Evolutionary conservation across 2,797 vertebrate genomes (phyloP), one percentile per base, ranked within the genome.

Genomic region (Silurus lanzhouensis): DNA sequence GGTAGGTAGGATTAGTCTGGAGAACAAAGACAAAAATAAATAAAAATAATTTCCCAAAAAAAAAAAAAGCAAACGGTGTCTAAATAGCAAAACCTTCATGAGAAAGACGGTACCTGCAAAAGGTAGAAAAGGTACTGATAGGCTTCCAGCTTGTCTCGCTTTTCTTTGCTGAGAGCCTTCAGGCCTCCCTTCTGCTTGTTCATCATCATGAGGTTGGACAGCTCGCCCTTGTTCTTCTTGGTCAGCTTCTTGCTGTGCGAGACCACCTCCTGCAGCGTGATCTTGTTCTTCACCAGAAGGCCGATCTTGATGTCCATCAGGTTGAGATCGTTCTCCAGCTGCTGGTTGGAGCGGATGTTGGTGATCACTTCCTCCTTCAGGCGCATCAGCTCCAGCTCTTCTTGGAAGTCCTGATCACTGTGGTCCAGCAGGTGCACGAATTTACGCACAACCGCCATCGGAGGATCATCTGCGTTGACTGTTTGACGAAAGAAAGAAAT

Each of bases 281-380:
- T 99, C 92, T 99, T 99, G 90, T 99, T 99, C 92, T 99, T 99
- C 85, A 99, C 98, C 87, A 99, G 95, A 86, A 99, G 95, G 15
- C 98, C 98, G 1, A 99, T 99, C 92, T 99, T 99, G 92, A 99
- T 99, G 90, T 99, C 98, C 98, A 99, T 99, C 91, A 98, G 95
- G 91, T 99, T 99, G 87, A 99, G 96, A 92, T 99, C 98, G 52
- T 99, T 99, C 93, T 99, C 98, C 92, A 99, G 94, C 89, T 98
- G 97, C 91, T 99, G 98, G 92, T 99, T 99, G 87, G 98, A 98
- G 89, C 98, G 97, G 90, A 99, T 97, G 90, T 99, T 96, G 83
- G 98, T 99, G 86, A 99, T 95, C 84, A 99, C 97, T 87, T 99
- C 98, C 89, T 99, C 98, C 9, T 97, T 95, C 78, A 99, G 94